Conservation (phyloP, 2,113 vertebrate genomes). For the Pogona vitticeps region DNA sequence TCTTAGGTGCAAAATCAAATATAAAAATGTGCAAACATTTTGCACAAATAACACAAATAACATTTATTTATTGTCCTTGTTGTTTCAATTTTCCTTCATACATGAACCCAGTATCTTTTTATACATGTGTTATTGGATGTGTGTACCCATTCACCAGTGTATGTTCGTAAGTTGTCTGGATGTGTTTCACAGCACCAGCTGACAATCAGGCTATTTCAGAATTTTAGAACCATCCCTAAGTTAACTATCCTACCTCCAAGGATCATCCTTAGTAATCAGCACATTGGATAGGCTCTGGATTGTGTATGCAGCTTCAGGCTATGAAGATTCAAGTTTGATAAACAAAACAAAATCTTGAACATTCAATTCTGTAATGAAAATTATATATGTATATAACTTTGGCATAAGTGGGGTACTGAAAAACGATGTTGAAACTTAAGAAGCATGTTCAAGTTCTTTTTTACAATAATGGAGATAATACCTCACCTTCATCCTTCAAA, state of each 20-base stretch:
- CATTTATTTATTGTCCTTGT: not conserved
- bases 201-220: not conserved
- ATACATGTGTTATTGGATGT: not conserved
- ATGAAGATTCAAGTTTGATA: too few species aligned
- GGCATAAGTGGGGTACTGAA: not conserved
- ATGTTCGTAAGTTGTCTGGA: not conserved
- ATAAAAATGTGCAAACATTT: not conserved
- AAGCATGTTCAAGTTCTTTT: not conserved
- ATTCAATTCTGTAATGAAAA: not conserved
- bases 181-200: not conserved
- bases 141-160: not conserved
- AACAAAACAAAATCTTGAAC: not conserved
- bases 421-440: not conserved
- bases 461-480: not conserved
- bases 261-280: not conserved
- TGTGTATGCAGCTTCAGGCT: too few species aligned
- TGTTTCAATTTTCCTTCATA: not conserved
- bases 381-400: not conserved
- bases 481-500: not conserved
- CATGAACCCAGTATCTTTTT: not conserved
- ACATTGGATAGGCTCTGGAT: not conserved
- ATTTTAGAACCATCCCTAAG: not conserved
- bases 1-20: not conserved
- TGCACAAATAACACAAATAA: not conserved
- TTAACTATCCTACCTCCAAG: not conserved